A percentile compares a stretch with the other conserved stretches of the same genome.
Conservation (phyloP, 2,113 vertebrate genomes). For the Neogobius melanostomus region DNA sequence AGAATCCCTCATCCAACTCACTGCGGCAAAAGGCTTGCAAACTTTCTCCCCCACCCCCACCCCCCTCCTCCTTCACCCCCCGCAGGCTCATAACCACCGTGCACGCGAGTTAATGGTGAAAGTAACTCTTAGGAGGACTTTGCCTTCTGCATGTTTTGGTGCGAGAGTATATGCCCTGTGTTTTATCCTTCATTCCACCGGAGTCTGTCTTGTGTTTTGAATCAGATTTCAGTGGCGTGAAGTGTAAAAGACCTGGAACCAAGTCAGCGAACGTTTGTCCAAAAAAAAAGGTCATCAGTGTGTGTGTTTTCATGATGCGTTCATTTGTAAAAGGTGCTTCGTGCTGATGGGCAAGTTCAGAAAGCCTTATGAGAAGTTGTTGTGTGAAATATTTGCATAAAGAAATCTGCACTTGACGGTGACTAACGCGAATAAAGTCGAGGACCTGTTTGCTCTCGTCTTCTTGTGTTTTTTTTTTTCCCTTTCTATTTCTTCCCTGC, state of each 20-base stretch:
- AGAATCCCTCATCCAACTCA: constrained; percentile 57
- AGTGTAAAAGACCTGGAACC: constrained; percentile 93
- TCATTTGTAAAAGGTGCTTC: not conserved
- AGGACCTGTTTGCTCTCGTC: constrained; percentile 35
- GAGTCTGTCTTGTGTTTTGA: constrained; percentile 92
- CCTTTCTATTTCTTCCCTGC: constrained; percentile 33
- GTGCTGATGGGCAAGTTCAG: not conserved
- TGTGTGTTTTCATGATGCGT: not conserved
- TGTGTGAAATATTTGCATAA: constrained; percentile 10
- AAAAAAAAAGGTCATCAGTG: not conserved
- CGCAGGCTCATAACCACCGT: constrained; percentile 30
- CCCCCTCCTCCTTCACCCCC: constrained; percentile 28
- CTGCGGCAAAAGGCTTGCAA: not conserved
- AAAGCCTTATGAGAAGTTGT: not conserved
- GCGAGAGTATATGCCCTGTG: constrained; percentile 77
- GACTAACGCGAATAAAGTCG: constrained; percentile 51
- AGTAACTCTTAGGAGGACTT: constrained; percentile 26
- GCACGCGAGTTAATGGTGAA: constrained; percentile 11
- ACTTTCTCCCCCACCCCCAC: constrained; percentile 23
- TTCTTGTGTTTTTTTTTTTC: constrained; percentile 29
- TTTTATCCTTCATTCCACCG: constrained; percentile 99
- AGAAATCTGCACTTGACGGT: constrained; percentile 15
- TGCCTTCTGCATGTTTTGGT: constrained; percentile 16
- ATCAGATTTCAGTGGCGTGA: constrained; percentile 99
- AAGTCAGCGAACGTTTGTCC: constrained; percentile 32